phyloP scores from a whole-genome alignment of 2,888 invertebrate species.

The Dermolepida albohirtum region DNA sequence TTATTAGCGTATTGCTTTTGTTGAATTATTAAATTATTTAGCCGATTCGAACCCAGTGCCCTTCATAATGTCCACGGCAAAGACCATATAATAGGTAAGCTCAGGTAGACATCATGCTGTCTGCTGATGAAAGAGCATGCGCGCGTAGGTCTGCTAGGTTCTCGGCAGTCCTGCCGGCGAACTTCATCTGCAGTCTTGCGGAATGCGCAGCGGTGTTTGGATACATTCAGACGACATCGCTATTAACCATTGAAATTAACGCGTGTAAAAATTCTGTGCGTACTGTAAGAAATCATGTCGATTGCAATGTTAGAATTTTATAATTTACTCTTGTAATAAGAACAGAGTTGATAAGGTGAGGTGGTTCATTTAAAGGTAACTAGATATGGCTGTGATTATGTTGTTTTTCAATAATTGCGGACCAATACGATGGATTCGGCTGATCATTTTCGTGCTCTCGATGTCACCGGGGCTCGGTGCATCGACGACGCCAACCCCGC shows the following conservation, averaged over 20 bases:
- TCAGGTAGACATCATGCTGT: slow-evolving; percentile 31
- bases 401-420: too few species aligned
- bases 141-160: slow-evolving; percentile 2
- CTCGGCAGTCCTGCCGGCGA: slow-evolving; percentile 3
- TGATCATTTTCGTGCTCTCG: not conserved
- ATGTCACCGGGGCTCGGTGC: not conserved
- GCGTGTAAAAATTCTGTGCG: slow-evolving; percentile 3
- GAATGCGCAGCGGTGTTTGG: slow-evolving; percentile 18
- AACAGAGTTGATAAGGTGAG: too few species aligned
- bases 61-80: not conserved
- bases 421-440: too few species aligned
- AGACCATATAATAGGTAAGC: slow-evolving; percentile 8
- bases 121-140: slow-evolving; percentile 14
- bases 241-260: not conserved
- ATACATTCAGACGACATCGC: not conserved
- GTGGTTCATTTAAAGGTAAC: too few species aligned
- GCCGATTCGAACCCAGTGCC: not conserved
- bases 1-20: not conserved
- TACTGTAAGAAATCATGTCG: slow-evolving; percentile 16
- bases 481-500: not conserved
- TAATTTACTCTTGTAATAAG: too few species aligned
- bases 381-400: too few species aligned
- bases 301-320: not conserved
- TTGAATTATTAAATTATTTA: slow-evolving; percentile 10
- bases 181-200: slow-evolving; percentile 21